Evolutionary conservation across 2,797 vertebrate genomes (phyloP).

Genomic region (Bradypodion ventrale): DNA sequence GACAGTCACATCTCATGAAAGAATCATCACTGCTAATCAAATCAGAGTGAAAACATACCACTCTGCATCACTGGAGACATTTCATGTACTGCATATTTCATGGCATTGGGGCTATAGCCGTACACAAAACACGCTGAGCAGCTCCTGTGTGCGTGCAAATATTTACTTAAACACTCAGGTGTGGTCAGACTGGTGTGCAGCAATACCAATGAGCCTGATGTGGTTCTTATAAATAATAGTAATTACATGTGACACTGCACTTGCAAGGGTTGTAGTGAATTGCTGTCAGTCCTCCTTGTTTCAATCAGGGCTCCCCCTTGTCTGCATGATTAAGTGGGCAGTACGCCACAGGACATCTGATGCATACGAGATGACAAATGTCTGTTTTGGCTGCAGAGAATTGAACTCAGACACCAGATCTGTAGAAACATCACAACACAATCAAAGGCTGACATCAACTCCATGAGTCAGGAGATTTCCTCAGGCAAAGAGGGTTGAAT

Average conservation of each 20-base stretch:
- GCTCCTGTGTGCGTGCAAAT: slow-evolving; percentile 90
- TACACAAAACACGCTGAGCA: slow-evolving; percentile 81
- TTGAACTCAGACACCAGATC: slow-evolving; percentile 87
- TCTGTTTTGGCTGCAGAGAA: slow-evolving; percentile 91
- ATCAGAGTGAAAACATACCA: slow-evolving; percentile 90
- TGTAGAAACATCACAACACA: slow-evolving; percentile 95
- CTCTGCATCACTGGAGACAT: slow-evolving; percentile 81
- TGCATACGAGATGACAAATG: slow-evolving; percentile 85
- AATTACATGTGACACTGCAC: slow-evolving; percentile 87
- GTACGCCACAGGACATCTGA: slow-evolving; percentile 70
- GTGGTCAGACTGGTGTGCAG: slow-evolving; percentile 72
- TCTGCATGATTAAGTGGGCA: slow-evolving; percentile 79
- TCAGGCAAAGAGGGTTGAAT: slow-evolving; percentile 64
- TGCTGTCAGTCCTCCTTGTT: slow-evolving; percentile 62
- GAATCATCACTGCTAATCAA: slow-evolving; percentile 96
- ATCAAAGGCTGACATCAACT: slow-evolving; percentile 86
- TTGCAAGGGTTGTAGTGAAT: slow-evolving; percentile 76
- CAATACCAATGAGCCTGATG: slow-evolving; percentile 78
- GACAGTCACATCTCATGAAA: slow-evolving; percentile 96
- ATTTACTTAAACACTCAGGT: slow-evolving; percentile 86
- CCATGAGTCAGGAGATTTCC: slow-evolving; percentile 78
- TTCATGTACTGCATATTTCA: slow-evolving; percentile 92
- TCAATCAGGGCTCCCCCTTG: slow-evolving; percentile 68
- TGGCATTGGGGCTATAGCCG: slow-evolving; percentile 81
- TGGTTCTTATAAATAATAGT: slow-evolving; percentile 89